Base-by-base conservation (phyloP, 2,888 invertebrate genomes). In the Noctua comes region DNA sequence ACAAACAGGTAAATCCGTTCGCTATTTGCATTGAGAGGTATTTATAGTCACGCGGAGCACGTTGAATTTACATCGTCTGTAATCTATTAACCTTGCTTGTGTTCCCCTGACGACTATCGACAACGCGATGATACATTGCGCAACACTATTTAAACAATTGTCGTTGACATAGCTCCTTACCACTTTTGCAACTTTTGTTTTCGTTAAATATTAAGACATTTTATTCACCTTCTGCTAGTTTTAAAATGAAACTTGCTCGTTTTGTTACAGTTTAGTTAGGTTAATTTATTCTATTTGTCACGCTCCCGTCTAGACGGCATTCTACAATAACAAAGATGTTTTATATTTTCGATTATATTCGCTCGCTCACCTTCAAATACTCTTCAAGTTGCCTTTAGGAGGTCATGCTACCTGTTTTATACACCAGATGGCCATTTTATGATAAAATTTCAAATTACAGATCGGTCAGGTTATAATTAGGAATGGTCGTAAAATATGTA, bases 71-170 rank as follows among this genome's bases (percentile, higher is more conserved):
- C 90, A 91, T 88, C 86, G 88, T 89, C 88, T 91, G 90, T 90
- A 91, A 90, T 92, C 89, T 91, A 90, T 93, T 94, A 92, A 94
- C 93, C 94, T 95, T 94, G 93, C 88, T 89, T 88, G 86, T 43
- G 82, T 86, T 90, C 84, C 85, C 85, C 83, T 89, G 87, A 88
- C 84, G 88, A 88, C 88, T 90, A 90, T 91, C 90, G 90, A 91
- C 91, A 90, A 89, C 87, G 87, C 86, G 82, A 91, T 92, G 91
- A 92, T 92, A 90, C 89, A 93, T 94, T 93, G 91, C 93, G 88
- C 91, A 94, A 94, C 91, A 86, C 88, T 92, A 90, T 94, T 94
- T 93, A 88, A 88, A 90, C 92, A 94, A 93, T 87, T 93, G 93
- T 86, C 85, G 79, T 70, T 87, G 81, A 82, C 85, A 87, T 82